A percentile compares a stretch with the other conserved stretches of the same genome.
Conservation (phyloP, 2,797 vertebrate species). For the Cynopterus sphinx region DNA sequence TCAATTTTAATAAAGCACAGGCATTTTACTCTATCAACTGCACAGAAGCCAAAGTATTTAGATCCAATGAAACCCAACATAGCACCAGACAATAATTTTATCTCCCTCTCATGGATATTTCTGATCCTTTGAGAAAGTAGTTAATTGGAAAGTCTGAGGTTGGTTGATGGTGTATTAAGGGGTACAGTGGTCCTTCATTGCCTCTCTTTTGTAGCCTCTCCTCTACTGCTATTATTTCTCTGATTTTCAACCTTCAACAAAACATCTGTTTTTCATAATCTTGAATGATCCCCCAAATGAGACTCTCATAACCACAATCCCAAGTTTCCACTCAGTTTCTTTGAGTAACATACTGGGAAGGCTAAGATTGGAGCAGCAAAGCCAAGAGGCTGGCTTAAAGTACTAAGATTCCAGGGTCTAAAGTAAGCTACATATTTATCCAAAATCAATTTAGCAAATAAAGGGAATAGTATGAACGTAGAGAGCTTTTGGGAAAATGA, state of each 20-base stretch:
- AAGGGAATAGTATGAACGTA: background rate
- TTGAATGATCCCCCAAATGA: background rate
- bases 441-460: conserved; percentile 19
- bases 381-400: background rate
- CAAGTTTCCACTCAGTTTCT: conserved; percentile 18
- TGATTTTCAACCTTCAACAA: conserved; percentile 29
- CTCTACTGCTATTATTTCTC: background rate
- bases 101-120: background rate
- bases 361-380: background rate
- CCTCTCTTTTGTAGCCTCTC: background rate
- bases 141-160: background rate
- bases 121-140: conserved; percentile 5
- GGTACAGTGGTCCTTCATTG: background rate
- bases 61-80: conserved; percentile 30
- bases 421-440: background rate
- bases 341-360: background rate
- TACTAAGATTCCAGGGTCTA: conserved; percentile 1
- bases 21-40: background rate
- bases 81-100: background rate
- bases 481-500: background rate
- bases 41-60: conserved; percentile 37
- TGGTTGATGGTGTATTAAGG: background rate
- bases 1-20: background rate
- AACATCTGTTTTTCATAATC: background rate
- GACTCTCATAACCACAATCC: background rate